phyloP scores from a whole-genome alignment of 2,888 invertebrate genomes.

The Pterostichus niger region DNA sequence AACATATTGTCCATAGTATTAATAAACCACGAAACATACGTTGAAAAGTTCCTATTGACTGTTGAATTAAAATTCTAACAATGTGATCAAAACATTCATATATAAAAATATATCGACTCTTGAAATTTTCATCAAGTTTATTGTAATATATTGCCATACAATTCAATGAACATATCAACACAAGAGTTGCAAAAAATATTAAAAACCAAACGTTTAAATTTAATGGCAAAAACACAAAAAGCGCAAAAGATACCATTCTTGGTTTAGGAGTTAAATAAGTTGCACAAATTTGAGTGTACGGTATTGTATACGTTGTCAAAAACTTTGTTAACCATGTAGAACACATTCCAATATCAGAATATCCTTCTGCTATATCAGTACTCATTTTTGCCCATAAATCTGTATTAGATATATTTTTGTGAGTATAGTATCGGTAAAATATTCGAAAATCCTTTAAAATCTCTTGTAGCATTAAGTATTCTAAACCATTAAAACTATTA shows the following conservation, averaged over 20 bases:
- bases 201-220: slow-evolving; percentile 64
- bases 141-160: slow-evolving; percentile 17
- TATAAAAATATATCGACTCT: slow-evolving; percentile 46
- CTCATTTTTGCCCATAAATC: slow-evolving; percentile 68
- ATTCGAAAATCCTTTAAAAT: slow-evolving; percentile 69
- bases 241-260: slow-evolving; percentile 69
- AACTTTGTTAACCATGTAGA: slow-evolving; percentile 69
- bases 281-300: slow-evolving; percentile 70
- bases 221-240: slow-evolving; percentile 71
- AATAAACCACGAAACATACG: slow-evolving; percentile 55
- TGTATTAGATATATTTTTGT: slow-evolving; percentile 20
- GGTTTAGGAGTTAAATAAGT: slow-evolving; percentile 72
- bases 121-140: slow-evolving; percentile 34
- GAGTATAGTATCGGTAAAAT: slow-evolving; percentile 65
- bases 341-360: slow-evolving; percentile 70
- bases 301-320: slow-evolving; percentile 69
- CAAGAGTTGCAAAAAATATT: slow-evolving; percentile 18
- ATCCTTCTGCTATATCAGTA: slow-evolving; percentile 66
- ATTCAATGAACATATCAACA: slow-evolving; percentile 18
- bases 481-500: slow-evolving; percentile 68
- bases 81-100: slow-evolving; percentile 33
- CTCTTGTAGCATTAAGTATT: slow-evolving; percentile 69
- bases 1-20: slow-evolving; percentile 67
- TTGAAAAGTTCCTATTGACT: slow-evolving; percentile 35
- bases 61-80: slow-evolving; percentile 36